Evolutionary conservation across 2,888 invertebrate species (phyloP).

Genomic region (Rotaria sp.): DNA sequence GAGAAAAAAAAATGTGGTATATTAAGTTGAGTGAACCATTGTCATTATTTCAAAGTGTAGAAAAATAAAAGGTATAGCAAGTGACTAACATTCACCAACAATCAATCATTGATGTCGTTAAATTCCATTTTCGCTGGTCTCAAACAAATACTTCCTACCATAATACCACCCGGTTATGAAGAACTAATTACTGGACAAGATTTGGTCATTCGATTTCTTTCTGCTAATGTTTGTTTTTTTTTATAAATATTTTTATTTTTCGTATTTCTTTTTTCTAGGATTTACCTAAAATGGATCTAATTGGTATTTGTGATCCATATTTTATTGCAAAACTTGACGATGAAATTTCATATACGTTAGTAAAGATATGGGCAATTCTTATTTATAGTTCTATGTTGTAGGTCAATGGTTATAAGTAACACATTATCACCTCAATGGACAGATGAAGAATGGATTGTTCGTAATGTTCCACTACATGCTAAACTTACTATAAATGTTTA

Average conservation of each 20-base stretch:
- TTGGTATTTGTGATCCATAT: not conserved
- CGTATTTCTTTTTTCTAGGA: not conserved
- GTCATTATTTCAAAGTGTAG: too few species aligned
- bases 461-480: not conserved
- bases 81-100: not conserved
- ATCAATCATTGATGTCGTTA: not conserved
- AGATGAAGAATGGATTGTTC: constrained; percentile 4
- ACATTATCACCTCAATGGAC: not conserved
- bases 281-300: not conserved
- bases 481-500: not conserved
- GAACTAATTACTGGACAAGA: not conserved
- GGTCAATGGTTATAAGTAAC: not conserved
- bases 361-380: not conserved
- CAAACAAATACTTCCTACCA: not conserved
- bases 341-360: not conserved
- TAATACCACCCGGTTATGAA: not conserved
- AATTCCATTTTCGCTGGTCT: not conserved
- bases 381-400: not conserved
- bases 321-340: not conserved
- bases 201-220: not conserved
- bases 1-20: too few species aligned
- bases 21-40: too few species aligned
- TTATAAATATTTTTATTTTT: not conserved
- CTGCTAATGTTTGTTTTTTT: not conserved
- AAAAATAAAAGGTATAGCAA: not conserved